A percentile compares a stretch with the other conserved stretches of the same genome.
These are phyloP conservation scores for Oophaga pumilio DNA, from an alignment of 2,113 vertebrate species.

Conservation along the genomic window DNA sequence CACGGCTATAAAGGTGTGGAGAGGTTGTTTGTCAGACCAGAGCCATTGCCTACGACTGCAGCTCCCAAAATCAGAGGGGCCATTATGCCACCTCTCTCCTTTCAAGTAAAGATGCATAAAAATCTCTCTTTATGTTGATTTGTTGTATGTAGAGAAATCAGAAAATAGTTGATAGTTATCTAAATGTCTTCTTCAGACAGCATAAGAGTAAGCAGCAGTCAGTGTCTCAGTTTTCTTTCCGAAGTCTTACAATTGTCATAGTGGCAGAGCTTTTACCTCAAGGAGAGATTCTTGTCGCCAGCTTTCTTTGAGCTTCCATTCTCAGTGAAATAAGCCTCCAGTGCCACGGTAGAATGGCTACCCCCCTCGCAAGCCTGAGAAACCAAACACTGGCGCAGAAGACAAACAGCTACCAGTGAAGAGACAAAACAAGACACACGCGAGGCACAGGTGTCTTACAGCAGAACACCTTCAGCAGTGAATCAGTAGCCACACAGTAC, in stretches of 20 bases:
- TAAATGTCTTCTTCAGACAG: background rate
- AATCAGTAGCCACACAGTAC: constrained; percentile 59
- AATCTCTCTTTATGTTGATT: no score
- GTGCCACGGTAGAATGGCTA: background rate
- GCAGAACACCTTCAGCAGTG: constrained; percentile 60
- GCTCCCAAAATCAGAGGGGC: background rate
- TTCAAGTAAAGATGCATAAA: no score
- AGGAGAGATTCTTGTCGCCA: background rate
- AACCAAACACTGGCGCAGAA: background rate
- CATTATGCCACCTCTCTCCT: background rate
- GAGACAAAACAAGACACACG: background rate
- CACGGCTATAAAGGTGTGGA: no score
- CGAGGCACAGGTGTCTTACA: constrained; percentile 67
- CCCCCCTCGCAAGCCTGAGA: background rate
- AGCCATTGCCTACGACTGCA: background rate
- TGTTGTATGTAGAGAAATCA: background rate
- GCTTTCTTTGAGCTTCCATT: background rate
- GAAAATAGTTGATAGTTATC: background rate
- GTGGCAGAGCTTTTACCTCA: constrained; percentile 26
- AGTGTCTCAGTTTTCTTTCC: background rate
- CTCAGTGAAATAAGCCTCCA: background rate
- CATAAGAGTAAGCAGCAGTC: background rate
- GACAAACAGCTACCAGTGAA: constrained; percentile 13
- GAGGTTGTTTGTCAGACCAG: background rate
- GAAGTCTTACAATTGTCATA: constrained; percentile 17